Percentiles rank a stretch among this genome's conserved stretches.
Conservation (phyloP, 2,888 invertebrate species). For the Diarsia mendica region DNA sequence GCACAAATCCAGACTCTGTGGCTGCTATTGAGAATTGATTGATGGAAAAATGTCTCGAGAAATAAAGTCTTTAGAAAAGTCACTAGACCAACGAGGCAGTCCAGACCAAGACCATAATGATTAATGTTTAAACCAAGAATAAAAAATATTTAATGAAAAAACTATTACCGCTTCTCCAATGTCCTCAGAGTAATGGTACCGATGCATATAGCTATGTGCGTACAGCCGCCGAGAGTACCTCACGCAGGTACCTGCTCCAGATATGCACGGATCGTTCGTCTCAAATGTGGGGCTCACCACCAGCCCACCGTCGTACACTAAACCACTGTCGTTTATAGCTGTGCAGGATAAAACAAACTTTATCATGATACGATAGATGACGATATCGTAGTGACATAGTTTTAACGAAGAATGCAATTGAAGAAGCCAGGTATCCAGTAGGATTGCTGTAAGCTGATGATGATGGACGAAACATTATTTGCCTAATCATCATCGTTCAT, state of each 20-base stretch:
- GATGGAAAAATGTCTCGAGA: too few species aligned
- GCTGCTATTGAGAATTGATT: too few species aligned
- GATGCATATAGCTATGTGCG: constrained; percentile 87
- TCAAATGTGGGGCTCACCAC: constrained; percentile 91
- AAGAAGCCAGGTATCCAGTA: too few species aligned
- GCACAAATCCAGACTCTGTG: too few species aligned
- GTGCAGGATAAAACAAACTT: constrained; percentile 3
- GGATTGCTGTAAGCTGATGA: too few species aligned
- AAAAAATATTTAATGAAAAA: not conserved
- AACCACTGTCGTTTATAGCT: constrained; percentile 90
- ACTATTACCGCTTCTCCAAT: constrained; percentile 90
- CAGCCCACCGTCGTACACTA: constrained; percentile 92
- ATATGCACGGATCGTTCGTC: constrained; percentile 92
- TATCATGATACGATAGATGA: not conserved
- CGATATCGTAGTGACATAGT: not conserved
- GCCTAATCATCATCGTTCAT: not conserved
- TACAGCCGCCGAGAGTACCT: constrained; percentile 91
- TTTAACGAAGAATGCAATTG: not conserved
- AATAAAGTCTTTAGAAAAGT: too few species aligned
- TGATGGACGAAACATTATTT: not conserved
- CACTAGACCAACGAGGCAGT: too few species aligned
- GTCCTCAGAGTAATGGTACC: constrained; percentile 91
- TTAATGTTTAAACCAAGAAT: not conserved
- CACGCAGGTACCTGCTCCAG: constrained; percentile 92
- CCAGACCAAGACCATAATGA: not conserved